Percentiles rank a stretch among this genome's conserved stretches.
Conservation (phyloP, 1,140 invertebrate genomes). For the Zelostemma sp. region DNA sequence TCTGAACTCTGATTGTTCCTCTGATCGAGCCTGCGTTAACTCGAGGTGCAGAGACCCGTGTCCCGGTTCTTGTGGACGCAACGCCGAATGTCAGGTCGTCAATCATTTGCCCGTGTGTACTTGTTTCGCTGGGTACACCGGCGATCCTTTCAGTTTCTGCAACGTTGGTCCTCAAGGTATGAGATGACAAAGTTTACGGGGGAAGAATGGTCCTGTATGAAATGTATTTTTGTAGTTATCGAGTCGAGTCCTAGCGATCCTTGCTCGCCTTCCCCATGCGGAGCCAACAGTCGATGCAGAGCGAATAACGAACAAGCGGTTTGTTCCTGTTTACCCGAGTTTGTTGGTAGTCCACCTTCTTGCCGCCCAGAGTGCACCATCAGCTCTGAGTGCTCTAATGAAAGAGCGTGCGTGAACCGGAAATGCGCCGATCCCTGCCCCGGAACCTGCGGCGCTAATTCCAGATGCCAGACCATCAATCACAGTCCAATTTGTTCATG, state of each 20-base stretch:
- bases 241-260: no score
- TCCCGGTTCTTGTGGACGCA: constrained; percentile 71
- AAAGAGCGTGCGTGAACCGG: constrained; percentile 69
- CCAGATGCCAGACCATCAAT: constrained; percentile 71
- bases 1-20: constrained; percentile 80
- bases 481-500: constrained; percentile 77
- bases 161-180: no score
- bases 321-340: constrained; percentile 69
- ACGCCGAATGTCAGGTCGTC: constrained; percentile 72
- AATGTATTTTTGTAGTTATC: no score
- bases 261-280: constrained; percentile 72
- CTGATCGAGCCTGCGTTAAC: constrained; percentile 71
- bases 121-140: constrained; percentile 72
- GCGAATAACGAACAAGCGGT: constrained; percentile 68
- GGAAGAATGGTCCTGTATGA: no score
- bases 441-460: constrained; percentile 67
- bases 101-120: constrained; percentile 77
- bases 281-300: constrained; percentile 71
- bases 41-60: constrained; percentile 72
- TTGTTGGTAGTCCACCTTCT: constrained; percentile 70
- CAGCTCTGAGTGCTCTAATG: constrained; percentile 67
- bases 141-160: constrained; percentile 73
- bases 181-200: no score
- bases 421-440: constrained; percentile 73
- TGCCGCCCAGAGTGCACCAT: constrained; percentile 71